Base-by-base conservation (phyloP, 2,113 vertebrate genomes). In the Neolamprologus modestus region DNA sequence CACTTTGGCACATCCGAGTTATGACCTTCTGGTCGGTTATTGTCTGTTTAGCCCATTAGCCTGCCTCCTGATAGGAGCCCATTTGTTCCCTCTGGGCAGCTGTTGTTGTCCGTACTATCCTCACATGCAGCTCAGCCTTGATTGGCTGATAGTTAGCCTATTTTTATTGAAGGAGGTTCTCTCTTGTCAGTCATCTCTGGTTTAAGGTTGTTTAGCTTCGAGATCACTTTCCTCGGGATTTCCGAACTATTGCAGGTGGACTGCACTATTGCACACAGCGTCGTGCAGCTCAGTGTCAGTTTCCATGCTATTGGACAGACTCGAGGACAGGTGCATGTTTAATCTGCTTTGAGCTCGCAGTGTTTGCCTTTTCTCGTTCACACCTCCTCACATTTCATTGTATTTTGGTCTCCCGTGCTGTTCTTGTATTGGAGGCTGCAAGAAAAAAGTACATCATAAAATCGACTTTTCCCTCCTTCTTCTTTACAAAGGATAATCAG, bases 11-110 rank as follows among this genome's bases (percentile, higher is more conserved):
- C 81, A 79, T 87, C 31, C 10, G 7, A 6, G 63, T 54, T 89
- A 85, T 91, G 90, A 94, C 92, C 89, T 91, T 92, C 84, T 85
- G 82, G 89, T 40, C 80, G 26, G 81, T 88, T 76, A 71, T 76
- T 86, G 61, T 66, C 66, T 73, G 54, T 57, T 19, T 11, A 2
- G 61, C 63, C n/a, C 5, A 17, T 14, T 13, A 54, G 37, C 55
- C 35, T 16, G 7, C 54, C 81, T 83, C 57, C 26, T 55, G 66
- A 8, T 52, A 35, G 16, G 7, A 59, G 42, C 61, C 47, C 54
- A 21, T 83, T 24, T 54, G 19, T 9, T 81, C 76, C 31, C 16
- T 24, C 2, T 45, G 19, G 54, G 28, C 53, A 33, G 17, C 50
- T 71, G 57, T 19, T 40, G 57, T 82, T 24, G 40, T 28, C 61